Base-by-base conservation (phyloP, 2,797 vertebrate genomes). In the Myioborus miniatus region DNA sequence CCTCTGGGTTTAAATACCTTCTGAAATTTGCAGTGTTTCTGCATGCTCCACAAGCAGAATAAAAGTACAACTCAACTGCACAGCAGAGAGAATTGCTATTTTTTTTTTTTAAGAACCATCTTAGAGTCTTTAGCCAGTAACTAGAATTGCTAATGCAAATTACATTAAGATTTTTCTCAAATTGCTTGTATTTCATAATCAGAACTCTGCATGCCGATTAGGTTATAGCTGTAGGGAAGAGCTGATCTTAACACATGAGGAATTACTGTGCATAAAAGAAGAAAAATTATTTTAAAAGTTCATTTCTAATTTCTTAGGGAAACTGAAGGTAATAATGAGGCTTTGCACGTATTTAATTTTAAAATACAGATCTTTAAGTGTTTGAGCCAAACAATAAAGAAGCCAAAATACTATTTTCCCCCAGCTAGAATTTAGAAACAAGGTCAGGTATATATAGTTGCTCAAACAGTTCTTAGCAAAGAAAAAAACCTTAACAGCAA, bases 231-330 rank as follows among this genome's bases (percentile, higher is more conserved):
- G 75, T 82, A 96, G 80, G 89, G 53, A 89, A 77, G 80, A 93
- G 34, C 37, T 67, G 87, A 87, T 95, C 67, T 95, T 84, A 95
- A 93, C 62, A 92, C 59, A 88, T 39, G 49, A 95, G 65, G 70
- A 97, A 95, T 91, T 95, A 89, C 59, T 79, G 47, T 67, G 36
- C 1, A 4, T 74, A 81, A 81, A 92, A 91, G n/a, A 90, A 91
- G 63, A 84, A 96, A 86, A 94, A 43, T 63, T 67, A 90, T 96
- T 95, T 94, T 87, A 74, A 90, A 96, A 94, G 79, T 95, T 96
- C 11, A 65, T 91, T 85, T 95, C 64, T 83, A 79, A 88, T 93
- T 94, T 95, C 70, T 92, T 62, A 58, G 32, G 65, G 62, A 92
- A 96, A 90, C n/a, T 50, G 32, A 26, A 93, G 72, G 43, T 59